Evolutionary conservation across 2,888 invertebrate species (phyloP), one percentile per base, ranked within the genome.

Genomic region (Nemoura dubitans): DNA sequence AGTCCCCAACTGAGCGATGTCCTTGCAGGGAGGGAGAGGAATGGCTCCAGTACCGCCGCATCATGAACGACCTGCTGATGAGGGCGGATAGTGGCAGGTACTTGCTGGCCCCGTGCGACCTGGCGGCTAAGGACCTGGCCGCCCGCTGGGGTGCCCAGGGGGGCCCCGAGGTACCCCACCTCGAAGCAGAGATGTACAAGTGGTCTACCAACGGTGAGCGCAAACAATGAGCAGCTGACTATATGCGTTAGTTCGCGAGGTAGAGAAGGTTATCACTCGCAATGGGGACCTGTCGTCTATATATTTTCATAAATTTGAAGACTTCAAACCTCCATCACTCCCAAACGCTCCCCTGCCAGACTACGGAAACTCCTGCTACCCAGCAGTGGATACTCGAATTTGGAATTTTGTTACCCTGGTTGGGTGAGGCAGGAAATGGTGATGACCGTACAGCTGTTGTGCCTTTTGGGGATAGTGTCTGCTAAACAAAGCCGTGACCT

Each of bases 171-270:
- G 90, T 94, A 80, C 91, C 93, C 0, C 91, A 95, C 90, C 91
- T 97, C 86, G 96, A 97, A 90, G 91, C 92, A 3, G 94, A 95
- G 89, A 92, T 97, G 43, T 97, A 97, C 91, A 94, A 93, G 89
- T 95, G 96, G 93, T 96, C 97, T 0, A 94, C 96, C 88, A 95
- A 97, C 90, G 95, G 96, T 96, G 92, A 90, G 92, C 16, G 36
- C 36, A 3, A 36, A 3, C 36, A 36, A 6, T 36, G n/a, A n/a
- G n/a, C n/a, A n/a, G n/a, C n/a, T n/a, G n/a, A n/a, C n/a, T n/a
- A n/a, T n/a, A n/a, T n/a, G n/a, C n/a, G n/a, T n/a, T n/a, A n/a
- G n/a, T n/a, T n/a, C n/a, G n/a, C n/a, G n/a, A n/a, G n/a, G n/a
- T n/a, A n/a, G n/a, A n/a, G n/a, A n/a, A n/a, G n/a, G n/a, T n/a